A percentile compares a stretch with the other conserved stretches of the same genome.
These are phyloP conservation scores for Lepidothrix coronata DNA, from an alignment of 2,113 vertebrate genomes.

Conservation along the genomic window DNA sequence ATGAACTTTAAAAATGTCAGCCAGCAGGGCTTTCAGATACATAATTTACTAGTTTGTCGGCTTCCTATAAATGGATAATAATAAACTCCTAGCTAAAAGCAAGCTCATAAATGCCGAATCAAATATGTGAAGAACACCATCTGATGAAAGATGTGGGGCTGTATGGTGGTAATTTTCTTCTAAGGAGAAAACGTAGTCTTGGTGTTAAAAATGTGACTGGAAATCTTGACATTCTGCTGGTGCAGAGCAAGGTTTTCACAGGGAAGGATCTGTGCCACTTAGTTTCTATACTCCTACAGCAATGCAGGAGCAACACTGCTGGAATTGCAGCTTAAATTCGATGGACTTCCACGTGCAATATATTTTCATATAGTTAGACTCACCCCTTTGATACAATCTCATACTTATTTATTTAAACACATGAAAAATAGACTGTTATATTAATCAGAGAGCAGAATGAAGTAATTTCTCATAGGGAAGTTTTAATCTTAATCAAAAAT, in stretches of 20 bases:
- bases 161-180: conserved; percentile 56
- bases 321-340: neutral
- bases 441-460: conserved; percentile 32
- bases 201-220: conserved; percentile 29
- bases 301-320: neutral
- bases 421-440: neutral
- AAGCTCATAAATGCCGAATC: conserved; percentile 67
- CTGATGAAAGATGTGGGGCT: conserved; percentile 61
- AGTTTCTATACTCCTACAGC: neutral
- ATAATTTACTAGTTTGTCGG: conserved; percentile 77
- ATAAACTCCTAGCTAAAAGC: conserved; percentile 68
- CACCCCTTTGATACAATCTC: neutral
- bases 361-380: neutral
- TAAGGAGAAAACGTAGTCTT: conserved; percentile 1
- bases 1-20: conserved; percentile 80
- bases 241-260: neutral
- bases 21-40: conserved; percentile 70
- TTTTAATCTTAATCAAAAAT: conserved; percentile 40
- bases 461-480: neutral
- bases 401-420: conserved; percentile 38
- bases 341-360: neutral
- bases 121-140: conserved; percentile 59
- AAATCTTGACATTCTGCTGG: conserved; percentile 21
- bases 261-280: neutral
- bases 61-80: conserved; percentile 72